Percentiles rank a stretch among this genome's conserved stretches.
These are phyloP conservation scores for Martes martes DNA, from an alignment of 2,113 vertebrate species.

Conservation along the genomic window DNA sequence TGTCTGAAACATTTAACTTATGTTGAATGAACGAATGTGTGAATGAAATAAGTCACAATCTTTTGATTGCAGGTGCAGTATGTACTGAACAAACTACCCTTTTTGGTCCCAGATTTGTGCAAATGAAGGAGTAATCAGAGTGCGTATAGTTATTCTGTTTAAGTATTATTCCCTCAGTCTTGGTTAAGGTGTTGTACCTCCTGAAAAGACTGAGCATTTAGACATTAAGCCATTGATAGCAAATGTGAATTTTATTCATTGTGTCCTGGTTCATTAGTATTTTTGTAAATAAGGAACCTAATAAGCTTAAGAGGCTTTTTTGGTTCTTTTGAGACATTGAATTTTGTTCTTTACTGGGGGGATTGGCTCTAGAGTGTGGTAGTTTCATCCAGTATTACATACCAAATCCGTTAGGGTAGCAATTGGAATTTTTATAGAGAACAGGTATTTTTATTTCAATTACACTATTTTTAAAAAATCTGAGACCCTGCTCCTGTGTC, in stretches of 20 bases:
- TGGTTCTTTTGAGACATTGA: not conserved
- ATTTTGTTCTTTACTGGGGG: not conserved
- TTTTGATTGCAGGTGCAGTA: not conserved
- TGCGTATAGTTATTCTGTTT: not conserved
- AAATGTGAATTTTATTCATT: constrained; percentile 11
- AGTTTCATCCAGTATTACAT: not conserved
- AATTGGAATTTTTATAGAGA: not conserved
- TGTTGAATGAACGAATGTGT: not conserved
- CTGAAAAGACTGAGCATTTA: not conserved
- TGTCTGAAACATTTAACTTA: not conserved
- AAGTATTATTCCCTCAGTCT: not conserved
- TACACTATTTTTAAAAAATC: not conserved
- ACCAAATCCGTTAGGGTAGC: not conserved
- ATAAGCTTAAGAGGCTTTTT: not conserved
- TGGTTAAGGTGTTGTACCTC: not conserved
- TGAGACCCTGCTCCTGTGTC: not conserved
- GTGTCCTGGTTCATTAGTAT: not conserved
- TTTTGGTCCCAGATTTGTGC: not conserved
- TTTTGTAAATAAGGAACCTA: constrained; percentile 10
- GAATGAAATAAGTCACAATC: constrained; percentile 11
- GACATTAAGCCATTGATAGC: not conserved
- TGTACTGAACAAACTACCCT: not conserved
- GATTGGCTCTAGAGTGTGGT: not conserved
- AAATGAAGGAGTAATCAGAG: not conserved
- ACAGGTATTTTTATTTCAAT: not conserved